phyloP scores from a whole-genome alignment of 2,797 vertebrate species.

The Clarias laeviceps region DNA sequence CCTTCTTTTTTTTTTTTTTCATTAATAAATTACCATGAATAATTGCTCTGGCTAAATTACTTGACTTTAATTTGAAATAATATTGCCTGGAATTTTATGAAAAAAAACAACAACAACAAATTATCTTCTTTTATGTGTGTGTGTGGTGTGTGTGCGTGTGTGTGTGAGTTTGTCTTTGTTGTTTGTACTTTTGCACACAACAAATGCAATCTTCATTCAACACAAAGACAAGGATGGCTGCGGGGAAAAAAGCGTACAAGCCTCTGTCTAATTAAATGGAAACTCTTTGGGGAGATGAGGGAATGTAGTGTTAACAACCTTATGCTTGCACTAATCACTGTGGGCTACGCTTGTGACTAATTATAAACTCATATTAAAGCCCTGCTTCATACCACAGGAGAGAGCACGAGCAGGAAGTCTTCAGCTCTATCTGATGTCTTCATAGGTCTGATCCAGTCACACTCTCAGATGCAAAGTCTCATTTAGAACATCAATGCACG shows the following conservation, averaged over 20 bases:
- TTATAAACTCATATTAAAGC: constrained; percentile 63
- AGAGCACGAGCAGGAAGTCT: constrained; percentile 31
- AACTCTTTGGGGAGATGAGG: constrained; percentile 64
- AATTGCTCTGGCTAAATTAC: neutral
- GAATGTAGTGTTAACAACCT: constrained; percentile 65
- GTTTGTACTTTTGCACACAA: constrained; percentile 43
- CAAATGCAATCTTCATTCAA: constrained; percentile 56
- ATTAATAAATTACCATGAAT: neutral
- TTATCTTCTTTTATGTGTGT: neutral
- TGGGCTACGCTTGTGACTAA: constrained; percentile 61
- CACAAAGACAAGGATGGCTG: constrained; percentile 46
- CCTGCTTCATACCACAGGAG: constrained; percentile 44
- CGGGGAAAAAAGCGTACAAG: constrained; percentile 55
- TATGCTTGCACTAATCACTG: constrained; percentile 61
- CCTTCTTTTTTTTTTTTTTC: neutral
- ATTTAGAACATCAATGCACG: constrained; percentile 9
- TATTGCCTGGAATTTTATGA: neutral
- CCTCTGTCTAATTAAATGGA: constrained; percentile 62
- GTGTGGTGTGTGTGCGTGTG: neutral
- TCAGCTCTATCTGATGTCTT: constrained; percentile 52
- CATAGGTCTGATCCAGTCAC: constrained; percentile 48
- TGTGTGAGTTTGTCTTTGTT: constrained; percentile 1
- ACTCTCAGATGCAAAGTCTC: constrained; percentile 34
- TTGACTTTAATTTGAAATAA: neutral
- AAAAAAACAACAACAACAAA: neutral